phyloP scores from a whole-genome alignment of 2,113 vertebrate genomes.

The Falco punctatus region DNA sequence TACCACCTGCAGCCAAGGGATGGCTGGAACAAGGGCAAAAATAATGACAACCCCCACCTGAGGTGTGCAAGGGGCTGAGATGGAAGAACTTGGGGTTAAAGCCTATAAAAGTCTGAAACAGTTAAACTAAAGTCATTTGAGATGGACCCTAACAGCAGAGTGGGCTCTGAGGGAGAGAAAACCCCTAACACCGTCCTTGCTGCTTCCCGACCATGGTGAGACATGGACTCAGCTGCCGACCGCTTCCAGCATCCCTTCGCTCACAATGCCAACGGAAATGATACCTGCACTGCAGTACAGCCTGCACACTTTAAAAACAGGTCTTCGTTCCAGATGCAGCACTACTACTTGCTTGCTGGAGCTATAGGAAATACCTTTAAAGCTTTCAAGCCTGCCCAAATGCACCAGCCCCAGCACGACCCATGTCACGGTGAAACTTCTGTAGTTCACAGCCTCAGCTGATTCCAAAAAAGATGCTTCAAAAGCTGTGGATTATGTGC shows the following conservation, averaged over 20 bases:
- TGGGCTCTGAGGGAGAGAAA: not conserved
- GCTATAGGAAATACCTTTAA: not conserved
- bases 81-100: not conserved
- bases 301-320: accelerated
- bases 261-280: not conserved
- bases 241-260: not conserved
- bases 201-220: not conserved
- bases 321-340: not conserved
- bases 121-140: not conserved
- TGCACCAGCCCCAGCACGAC: accelerated
- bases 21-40: not conserved
- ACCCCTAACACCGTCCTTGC: not conserved
- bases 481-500: not conserved
- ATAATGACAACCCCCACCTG: accelerated
- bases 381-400: not conserved
- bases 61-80: not conserved
- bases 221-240: accelerated
- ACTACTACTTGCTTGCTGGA: not conserved
- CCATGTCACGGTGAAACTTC: accelerated
- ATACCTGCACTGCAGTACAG: not conserved
- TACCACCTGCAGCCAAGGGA: not conserved
- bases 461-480: not conserved
- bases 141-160: not conserved
- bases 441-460: not conserved
- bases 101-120: not conserved